A percentile compares a stretch with the other conserved stretches of the same genome.
Conservation (phyloP, 2,888 invertebrate species). For the Sinodicranocentrus sp. region DNA sequence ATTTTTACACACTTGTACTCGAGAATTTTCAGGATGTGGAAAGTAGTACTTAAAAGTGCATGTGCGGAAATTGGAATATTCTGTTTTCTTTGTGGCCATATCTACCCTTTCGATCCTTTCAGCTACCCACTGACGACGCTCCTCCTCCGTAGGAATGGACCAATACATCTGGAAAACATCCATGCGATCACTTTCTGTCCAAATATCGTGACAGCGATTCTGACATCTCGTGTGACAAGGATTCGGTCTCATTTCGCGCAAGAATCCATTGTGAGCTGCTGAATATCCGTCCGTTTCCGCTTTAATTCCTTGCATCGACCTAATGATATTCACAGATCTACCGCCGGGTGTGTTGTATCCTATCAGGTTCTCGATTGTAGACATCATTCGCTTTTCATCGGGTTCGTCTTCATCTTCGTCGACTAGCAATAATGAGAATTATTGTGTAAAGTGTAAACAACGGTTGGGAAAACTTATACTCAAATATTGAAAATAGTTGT, state of each 20-base stretch:
- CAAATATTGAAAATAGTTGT: no score
- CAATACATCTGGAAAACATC: conserved; percentile 70
- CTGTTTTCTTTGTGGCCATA: conserved; percentile 72
- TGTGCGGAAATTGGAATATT: conserved; percentile 72
- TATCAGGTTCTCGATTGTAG: conserved; percentile 55
- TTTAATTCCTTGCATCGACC: conserved; percentile 36
- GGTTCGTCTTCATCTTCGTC: conserved; percentile 44
- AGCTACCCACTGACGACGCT: conserved; percentile 69
- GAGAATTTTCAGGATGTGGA: conserved; percentile 70
- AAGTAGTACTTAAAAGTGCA: conserved; percentile 74
- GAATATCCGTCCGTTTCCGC: conserved; percentile 64
- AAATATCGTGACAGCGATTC: conserved; percentile 70
- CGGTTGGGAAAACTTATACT: no score
- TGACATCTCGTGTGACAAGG: conserved; percentile 70
- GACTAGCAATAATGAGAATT: neutral
- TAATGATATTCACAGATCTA: conserved; percentile 54
- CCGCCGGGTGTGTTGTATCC: conserved; percentile 28
- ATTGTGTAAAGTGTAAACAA: neutral
- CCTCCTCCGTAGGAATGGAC: conserved; percentile 68
- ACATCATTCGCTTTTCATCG: conserved; percentile 51
- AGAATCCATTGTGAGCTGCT: conserved; percentile 61
- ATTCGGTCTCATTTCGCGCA: conserved; percentile 69
- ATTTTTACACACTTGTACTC: conserved; percentile 73
- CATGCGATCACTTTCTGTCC: conserved; percentile 69
- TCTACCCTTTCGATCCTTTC: conserved; percentile 70